Evolutionary conservation across 2,113 vertebrate species (phyloP), one percentile per base, ranked within the genome.

Genomic region (Ursus arctos): DNA sequence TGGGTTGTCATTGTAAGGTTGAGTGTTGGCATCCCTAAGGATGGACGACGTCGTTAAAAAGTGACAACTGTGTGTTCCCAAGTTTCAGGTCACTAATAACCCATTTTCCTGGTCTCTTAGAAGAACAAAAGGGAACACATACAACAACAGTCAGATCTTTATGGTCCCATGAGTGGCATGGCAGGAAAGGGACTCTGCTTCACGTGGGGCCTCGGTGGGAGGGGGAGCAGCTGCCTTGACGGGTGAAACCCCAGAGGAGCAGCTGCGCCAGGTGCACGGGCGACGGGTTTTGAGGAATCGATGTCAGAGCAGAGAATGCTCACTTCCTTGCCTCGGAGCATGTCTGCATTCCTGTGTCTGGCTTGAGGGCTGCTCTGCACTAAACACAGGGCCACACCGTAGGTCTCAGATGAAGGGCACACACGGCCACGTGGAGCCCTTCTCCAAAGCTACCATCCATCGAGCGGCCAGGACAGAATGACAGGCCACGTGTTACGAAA

Each of bases 321-420:
- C 5, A 9, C 2, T 10, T 57, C 9, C 0, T 2, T 16, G 47
- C 7, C n/a, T 31, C 8, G 26, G 36, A 19, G 4, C 12, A 4
- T 9, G 1, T 33, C 55, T 49, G 33, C 82, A 8, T 26, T 8
- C 21, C 4, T 0, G 18, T 31, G 16, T 36, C n/a, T 67, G 55
- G 31, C 53, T 61, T 49, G 13, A n/a, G 59, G 49, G 4, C 43
- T 43, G 43, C 43, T 43, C 2, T 9, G 61, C 14, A 10, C 22
- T 7, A 4, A 12, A 16, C 1, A 40, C 21, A 13, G 3, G 3
- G 26, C 40, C 1, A 3, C 1, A 8, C 1, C 2, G 1, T 0
- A 19, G 26, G 33, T 59, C 49, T 72, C 4, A 7, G 2, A 36
- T 0, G 3, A 43, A 40, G 40, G 21, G 1, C 24, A 3, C 1